Evolutionary conservation across 2,888 invertebrate genomes (phyloP), one percentile per base, ranked within the genome.

Genomic region (Ametastegia equiseti): DNA sequence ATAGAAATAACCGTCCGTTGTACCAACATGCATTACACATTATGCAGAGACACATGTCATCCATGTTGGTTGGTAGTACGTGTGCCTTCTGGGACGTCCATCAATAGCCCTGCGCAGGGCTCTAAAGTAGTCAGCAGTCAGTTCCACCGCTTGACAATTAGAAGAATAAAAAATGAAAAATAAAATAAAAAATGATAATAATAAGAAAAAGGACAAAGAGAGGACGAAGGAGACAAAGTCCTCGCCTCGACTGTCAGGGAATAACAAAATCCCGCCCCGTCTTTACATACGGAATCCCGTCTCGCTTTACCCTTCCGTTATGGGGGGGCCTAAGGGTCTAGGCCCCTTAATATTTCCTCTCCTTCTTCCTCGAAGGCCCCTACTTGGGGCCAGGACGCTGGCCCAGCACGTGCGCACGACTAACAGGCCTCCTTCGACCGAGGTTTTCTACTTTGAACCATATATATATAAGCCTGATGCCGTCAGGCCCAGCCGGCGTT

Each of bases 271-370:
- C 75, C 85, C 80, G 80, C 82, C 60, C 57, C 81, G 80, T 63
- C 77, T 80, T 77, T 85, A 86, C 85, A 88, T 87, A 88, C 86
- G 86, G 86, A 88, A 87, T 85, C 85, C 83, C 84, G 7, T 33
- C 54, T 75, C 11, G 54, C 19, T 39, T 67, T 75, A 50, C 75
- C 54, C 33, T 57, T 57, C 75, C 54, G 39, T 57, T 50, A 4
- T 19, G 5, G n/a, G 47, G 6, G 54, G 15, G 23, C 45, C 71
- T 30, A 3, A n/a, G 30, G 23, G 50, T 54, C 33, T 36, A 19
- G 42, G 45, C 19, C 54, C 75, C 39, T 75, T 57, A 19, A 33
- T 36, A n/a, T 36, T 23, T 75, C 19, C 50, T 33, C 19, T 33
- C n/a, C 54, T 19, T 27, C 45, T 30, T 39, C 36, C 30, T 23